Conservation (phyloP, 2,888 invertebrate genomes). For the Nebria salina region DNA sequence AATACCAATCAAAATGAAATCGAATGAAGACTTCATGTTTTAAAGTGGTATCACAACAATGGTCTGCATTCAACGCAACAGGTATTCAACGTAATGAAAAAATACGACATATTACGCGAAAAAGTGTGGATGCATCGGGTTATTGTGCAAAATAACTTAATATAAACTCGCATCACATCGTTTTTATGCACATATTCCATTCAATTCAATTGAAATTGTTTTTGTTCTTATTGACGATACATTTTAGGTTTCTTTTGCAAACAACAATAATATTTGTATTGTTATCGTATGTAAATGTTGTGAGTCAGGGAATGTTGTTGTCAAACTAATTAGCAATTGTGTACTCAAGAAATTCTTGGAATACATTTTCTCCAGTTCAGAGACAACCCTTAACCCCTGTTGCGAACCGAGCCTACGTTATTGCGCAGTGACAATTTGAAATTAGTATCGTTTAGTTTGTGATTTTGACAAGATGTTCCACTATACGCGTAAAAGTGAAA, state of each 20-base stretch:
- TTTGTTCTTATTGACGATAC: neutral
- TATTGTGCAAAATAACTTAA: constrained; percentile 1
- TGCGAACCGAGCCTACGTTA: neutral
- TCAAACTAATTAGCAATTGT: neutral
- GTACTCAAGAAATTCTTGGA: neutral
- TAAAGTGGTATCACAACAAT: constrained; percentile 45
- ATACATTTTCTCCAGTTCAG: neutral
- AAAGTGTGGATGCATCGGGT: neutral
- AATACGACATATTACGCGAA: neutral
- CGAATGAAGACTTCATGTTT: constrained; percentile 42
- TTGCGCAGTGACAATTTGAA: neutral
- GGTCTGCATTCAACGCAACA: constrained; percentile 14
- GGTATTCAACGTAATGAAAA: neutral
- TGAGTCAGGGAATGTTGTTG: neutral
- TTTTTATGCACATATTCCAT: neutral
- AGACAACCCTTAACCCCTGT: neutral
- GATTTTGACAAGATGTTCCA: constrained; percentile 8
- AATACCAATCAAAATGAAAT: constrained; percentile 35
- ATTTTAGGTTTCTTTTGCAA: neutral
- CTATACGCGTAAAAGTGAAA: neutral
- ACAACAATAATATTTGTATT: neutral
- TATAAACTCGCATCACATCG: neutral
- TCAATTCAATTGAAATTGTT: neutral
- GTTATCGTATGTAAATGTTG: neutral
- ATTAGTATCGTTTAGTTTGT: neutral